These are phyloP conservation scores for Halcyon leucocephala DNA, from an alignment of 2,797 vertebrate species.

Conservation along the genomic window DNA sequence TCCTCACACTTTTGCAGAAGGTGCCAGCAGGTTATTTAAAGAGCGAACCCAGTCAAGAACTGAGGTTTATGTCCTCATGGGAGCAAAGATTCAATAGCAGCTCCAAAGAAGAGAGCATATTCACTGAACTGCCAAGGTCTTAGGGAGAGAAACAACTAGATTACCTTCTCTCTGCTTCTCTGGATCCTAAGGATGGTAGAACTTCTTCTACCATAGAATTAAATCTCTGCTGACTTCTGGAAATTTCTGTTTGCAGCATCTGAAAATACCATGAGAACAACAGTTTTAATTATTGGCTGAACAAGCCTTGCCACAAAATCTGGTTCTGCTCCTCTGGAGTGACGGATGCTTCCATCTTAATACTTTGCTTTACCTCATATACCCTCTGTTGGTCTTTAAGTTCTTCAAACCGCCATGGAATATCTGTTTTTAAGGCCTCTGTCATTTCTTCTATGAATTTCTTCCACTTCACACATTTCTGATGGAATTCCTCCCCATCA, in stretches of 20 bases:
- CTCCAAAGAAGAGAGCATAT: not conserved
- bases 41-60: not conserved
- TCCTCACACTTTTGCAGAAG: not conserved
- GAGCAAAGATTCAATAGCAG: not conserved
- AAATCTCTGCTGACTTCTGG: slow-evolving; percentile 87
- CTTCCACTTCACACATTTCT: too few species aligned
- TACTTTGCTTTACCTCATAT: too few species aligned
- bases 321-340: not conserved
- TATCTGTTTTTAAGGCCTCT: too few species aligned
- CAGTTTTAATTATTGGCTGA: not conserved
- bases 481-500: too few species aligned
- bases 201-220: slow-evolving; percentile 86
- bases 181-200: slow-evolving; percentile 83
- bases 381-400: not conserved
- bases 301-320: not conserved
- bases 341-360: not conserved
- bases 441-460: too few species aligned
- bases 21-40: not conserved
- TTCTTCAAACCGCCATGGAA: not conserved
- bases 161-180: slow-evolving; percentile 89
- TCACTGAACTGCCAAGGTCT: not conserved
- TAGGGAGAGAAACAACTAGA: not conserved
- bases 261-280: slow-evolving; percentile 63
- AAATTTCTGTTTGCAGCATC: slow-evolving; percentile 90
- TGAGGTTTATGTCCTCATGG: not conserved